Evolutionary conservation across 2,797 vertebrate genomes (phyloP).

Genomic region (Luscinia megarhynchos): DNA sequence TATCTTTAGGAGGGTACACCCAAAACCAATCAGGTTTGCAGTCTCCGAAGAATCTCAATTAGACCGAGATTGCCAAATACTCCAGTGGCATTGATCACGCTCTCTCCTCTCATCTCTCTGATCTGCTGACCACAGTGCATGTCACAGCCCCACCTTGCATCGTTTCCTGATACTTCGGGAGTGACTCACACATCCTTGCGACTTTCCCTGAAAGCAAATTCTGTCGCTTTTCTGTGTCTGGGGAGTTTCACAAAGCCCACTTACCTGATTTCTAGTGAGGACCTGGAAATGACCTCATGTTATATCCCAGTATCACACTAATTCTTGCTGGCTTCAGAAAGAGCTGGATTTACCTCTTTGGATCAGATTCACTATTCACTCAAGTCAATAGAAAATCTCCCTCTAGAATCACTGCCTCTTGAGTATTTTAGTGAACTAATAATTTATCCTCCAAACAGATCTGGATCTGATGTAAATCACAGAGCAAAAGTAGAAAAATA

Average conservation of each 20-base stretch:
- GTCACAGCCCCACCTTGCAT: constrained; percentile 52
- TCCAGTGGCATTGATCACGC: not conserved
- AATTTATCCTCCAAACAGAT: not conserved
- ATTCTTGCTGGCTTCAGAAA: not conserved
- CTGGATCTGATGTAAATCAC: not conserved
- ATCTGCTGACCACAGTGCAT: constrained; percentile 55
- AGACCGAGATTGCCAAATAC: not conserved
- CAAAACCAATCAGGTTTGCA: constrained; percentile 7
- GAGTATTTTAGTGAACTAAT: not conserved
- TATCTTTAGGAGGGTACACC: constrained; percentile 1
- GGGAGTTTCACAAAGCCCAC: constrained; percentile 12
- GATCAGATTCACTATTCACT: not conserved
- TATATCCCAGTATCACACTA: not conserved
- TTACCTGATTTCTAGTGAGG: not conserved
- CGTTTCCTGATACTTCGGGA: constrained; percentile 42
- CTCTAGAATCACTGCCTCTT: not conserved
- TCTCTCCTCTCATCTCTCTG: constrained; percentile 21
- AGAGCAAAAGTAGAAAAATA: not conserved
- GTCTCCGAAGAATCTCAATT: not conserved
- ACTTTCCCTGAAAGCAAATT: constrained; percentile 62
- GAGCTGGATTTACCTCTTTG: not conserved
- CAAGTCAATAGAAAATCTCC: not conserved
- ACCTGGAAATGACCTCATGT: not conserved
- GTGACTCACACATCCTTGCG: constrained; percentile 20
- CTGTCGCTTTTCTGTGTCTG: not conserved